Evolutionary conservation across 1,140 invertebrate genomes (phyloP), one percentile per base, ranked within the genome.

Genomic region (Harpegnathos saltator): DNA sequence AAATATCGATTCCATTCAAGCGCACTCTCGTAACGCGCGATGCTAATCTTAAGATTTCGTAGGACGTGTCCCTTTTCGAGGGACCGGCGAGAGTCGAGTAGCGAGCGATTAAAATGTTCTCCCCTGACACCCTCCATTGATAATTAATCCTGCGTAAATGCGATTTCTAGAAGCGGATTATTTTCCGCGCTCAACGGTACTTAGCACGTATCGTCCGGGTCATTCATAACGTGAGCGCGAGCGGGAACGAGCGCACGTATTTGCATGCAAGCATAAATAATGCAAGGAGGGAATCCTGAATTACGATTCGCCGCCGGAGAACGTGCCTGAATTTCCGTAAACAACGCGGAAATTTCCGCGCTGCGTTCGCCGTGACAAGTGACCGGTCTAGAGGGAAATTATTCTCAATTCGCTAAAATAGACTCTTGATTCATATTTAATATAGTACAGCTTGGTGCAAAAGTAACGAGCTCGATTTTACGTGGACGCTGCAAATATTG

Each of bases 151-250:
- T 12, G 29, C 50, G 50, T 78, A 78, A 78, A 78, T 78, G 75
- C 75, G 75, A 78, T 78, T 78, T 68, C 63, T 63, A 63, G 63
- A 78, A 78, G 75, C 75, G 75, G 75, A 78, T 78, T 78, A 78
- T 78, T 78, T 78, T 78, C 62, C 29, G 50, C 63, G 63, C 63
- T 68, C 63, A 78, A 44, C 74, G 74, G 62, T 78, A 78, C 75
- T 78, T 78, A 58, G 75, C 75, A 68, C 74, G 74, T 78, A 78
- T 78, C 50, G 63, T 22, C 48, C 63, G 50, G 75, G 75, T 78
- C 75, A 78, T 68, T 78, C 75, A 44, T 78, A 78, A 77, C 62
- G 74, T 19, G 74, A 14, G 19, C 29, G 38, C n/a, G 56, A 59
- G 19, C 56, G 22, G 22, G 22, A 22, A 59, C 22, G 19, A 9